Evolutionary conservation across 2,797 vertebrate genomes (phyloP), one percentile per base, ranked within the genome.

Genomic region (Trematomus bernacchii): DNA sequence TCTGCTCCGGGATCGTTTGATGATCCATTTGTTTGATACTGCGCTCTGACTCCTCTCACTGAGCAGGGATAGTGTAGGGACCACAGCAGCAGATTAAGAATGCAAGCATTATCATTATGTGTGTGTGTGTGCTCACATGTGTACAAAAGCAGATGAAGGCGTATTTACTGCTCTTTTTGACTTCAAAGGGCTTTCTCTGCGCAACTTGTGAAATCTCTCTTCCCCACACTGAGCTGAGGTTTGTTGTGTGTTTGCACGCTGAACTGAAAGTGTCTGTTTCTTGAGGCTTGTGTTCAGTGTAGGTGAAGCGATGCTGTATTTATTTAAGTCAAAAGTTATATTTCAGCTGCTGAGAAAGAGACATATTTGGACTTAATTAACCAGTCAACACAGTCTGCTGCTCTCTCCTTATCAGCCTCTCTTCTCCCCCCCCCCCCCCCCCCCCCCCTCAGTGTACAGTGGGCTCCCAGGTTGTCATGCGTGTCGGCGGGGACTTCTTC

Each of bases 401-500:
- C 6, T 4, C 0, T 46, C 43, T 62, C 42, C 61, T 67, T 9
- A 18, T 9, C 6, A 37, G 6, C 0, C 19, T 14, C 9, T 30
- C 48, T n/a, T 37, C 21, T 27, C n/a, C n/a, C n/a, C n/a, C n/a
- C 18, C 10, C 48, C 64, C 14, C 14, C 30, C 15, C 18, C 10
- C 48, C 64, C 16, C 14, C 33, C 15, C 13, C 19, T 54, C 85
- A 99, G 98, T 98, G 97, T 77, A 57, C 91, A 9, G 80, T 97
- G 57, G 96, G 91, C 84, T 96, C 97, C 63, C 94, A 90, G 73
- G 97, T 99, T 79, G 96, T 94, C 51, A 88, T 99, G 66, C 94
- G 98, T 73, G 97, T 96, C 47, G 97, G 98, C 6, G 97, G 98
- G 23, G 94, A 99, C 87, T 99, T 99, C 95, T 99, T 94, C 93